phyloP scores from a whole-genome alignment of 2,797 vertebrate genomes.

The Melanotaenia boesemani region DNA sequence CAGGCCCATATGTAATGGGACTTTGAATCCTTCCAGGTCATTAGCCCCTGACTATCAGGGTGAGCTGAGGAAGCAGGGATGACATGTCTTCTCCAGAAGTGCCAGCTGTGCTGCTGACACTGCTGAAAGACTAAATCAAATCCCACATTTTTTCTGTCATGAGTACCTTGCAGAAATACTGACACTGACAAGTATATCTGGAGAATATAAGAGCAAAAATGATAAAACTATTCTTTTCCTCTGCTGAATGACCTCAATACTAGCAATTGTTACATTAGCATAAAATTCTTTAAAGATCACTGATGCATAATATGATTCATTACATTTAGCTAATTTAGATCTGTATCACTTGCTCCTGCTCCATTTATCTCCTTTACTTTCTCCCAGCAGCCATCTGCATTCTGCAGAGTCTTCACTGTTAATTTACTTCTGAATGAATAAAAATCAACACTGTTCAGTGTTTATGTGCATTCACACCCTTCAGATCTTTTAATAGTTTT shows the following conservation, averaged over 20 bases:
- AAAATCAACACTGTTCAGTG: constrained; percentile 41
- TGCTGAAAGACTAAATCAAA: constrained; percentile 41
- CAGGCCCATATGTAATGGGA: constrained; percentile 68
- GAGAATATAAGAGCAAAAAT: not conserved
- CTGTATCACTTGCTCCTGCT: not conserved
- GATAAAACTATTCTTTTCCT: not conserved
- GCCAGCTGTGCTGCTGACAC: constrained; percentile 72
- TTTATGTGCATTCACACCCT: constrained; percentile 46
- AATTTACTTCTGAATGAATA: constrained; percentile 22
- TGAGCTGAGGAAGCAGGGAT: constrained; percentile 57
- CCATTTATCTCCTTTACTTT: not conserved
- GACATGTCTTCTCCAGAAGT: constrained; percentile 52
- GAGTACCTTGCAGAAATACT: too few relatives aligned
- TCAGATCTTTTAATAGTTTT: constrained; percentile 38
- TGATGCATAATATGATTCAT: not conserved
- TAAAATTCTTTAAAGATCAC: not conserved
- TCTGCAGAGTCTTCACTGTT: constrained; percentile 21
- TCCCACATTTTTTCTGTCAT: not conserved
- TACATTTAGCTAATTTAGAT: constrained; percentile 6
- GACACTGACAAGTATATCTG: not conserved
- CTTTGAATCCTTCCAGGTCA: constrained; percentile 68
- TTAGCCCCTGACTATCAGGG: constrained; percentile 74
- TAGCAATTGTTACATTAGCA: not conserved
- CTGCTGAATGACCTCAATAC: not conserved
- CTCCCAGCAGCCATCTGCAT: not conserved